Evolutionary conservation across 1,140 invertebrate genomes (phyloP).

Genomic region (Acarapis woodi): DNA sequence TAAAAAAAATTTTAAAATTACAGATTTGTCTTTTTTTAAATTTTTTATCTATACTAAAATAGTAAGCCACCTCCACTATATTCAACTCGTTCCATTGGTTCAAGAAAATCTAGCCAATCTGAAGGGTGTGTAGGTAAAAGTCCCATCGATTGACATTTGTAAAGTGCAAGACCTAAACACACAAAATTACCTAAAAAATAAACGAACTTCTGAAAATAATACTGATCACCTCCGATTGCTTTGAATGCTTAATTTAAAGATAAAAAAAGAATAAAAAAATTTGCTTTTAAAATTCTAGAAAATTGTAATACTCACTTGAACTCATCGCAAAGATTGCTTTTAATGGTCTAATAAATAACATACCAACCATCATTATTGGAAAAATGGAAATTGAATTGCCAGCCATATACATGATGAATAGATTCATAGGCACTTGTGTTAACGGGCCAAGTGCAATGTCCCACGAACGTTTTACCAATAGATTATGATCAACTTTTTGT

Average conservation of each 20-base stretch:
- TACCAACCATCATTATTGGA: constrained; percentile 99
- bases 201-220: constrained; percentile 55
- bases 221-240: constrained; percentile 75
- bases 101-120: constrained; percentile 93
- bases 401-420: constrained; percentile 99
- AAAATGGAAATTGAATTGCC: constrained; percentile 97
- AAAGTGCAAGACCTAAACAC: constrained; percentile 68
- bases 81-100: constrained; percentile 30
- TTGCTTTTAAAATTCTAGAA: not conserved
- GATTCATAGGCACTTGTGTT: constrained; percentile 85
- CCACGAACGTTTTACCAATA: constrained; percentile 73
- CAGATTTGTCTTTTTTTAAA: no score
- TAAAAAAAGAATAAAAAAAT: not conserved
- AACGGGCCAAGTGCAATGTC: constrained; percentile 78
- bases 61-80: constrained; percentile 12
- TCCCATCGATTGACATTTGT: constrained; percentile 98
- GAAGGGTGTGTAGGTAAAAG: constrained; percentile 84
- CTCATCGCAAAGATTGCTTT: constrained; percentile 74
- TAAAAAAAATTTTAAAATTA: no score
- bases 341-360: constrained; percentile 81
- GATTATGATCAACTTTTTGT: constrained; percentile 33
- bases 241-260: constrained; percentile 30
- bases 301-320: constrained; percentile 25
- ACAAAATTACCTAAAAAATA: constrained; percentile 82
- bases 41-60: no score